These are phyloP conservation scores for Drosophila diplacantha DNA, from an alignment of 2,888 invertebrate species.

Conservation along the genomic window DNA sequence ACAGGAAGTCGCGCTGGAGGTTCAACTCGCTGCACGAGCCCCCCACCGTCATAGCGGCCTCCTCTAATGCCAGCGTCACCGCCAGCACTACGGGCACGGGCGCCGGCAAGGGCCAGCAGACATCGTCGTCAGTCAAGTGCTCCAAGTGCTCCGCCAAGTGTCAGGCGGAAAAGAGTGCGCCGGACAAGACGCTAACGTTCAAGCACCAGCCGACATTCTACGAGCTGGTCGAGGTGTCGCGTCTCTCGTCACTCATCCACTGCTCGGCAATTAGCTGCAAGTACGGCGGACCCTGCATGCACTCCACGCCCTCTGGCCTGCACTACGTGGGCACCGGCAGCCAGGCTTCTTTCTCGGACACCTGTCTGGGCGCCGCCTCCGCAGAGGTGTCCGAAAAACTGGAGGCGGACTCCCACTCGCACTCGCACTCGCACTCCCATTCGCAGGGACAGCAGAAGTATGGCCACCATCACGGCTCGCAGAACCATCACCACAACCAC, in stretches of 20 bases:
- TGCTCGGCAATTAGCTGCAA: conserved; percentile 72
- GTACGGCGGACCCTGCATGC: conserved; percentile 57
- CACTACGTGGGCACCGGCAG: conserved; percentile 70
- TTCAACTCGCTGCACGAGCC: conserved; percentile 40
- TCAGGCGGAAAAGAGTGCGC: conserved; percentile 40
- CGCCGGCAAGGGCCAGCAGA: conserved; percentile 10
- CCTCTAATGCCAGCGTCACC: conserved; percentile 14
- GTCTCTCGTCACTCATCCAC: conserved; percentile 70
- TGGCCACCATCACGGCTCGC: conserved; percentile 25
- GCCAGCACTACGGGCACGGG: conserved; percentile 25
- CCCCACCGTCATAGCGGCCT: conserved; percentile 41
- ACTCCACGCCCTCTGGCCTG: conserved; percentile 43
- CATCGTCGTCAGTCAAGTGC: conserved; percentile 54
- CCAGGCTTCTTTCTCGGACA: conserved; percentile 67
- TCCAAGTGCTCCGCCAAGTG: conserved; percentile 59
- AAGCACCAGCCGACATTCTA: conserved; percentile 74
- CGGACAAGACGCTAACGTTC: conserved; percentile 54
- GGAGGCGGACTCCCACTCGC: conserved; percentile 36
- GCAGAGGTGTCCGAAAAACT: conserved; percentile 19
- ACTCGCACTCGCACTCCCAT: conserved; percentile 37
- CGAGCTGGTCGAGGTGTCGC: conserved; percentile 74
- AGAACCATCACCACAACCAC: conserved; percentile 41
- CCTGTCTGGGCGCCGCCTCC: conserved; percentile 52
- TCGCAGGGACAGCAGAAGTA: conserved; percentile 10
- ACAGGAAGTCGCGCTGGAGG: conserved; percentile 64